Base-by-base conservation (phyloP, 2,888 invertebrate species). In the Thysanoteuthis rhombus region DNA sequence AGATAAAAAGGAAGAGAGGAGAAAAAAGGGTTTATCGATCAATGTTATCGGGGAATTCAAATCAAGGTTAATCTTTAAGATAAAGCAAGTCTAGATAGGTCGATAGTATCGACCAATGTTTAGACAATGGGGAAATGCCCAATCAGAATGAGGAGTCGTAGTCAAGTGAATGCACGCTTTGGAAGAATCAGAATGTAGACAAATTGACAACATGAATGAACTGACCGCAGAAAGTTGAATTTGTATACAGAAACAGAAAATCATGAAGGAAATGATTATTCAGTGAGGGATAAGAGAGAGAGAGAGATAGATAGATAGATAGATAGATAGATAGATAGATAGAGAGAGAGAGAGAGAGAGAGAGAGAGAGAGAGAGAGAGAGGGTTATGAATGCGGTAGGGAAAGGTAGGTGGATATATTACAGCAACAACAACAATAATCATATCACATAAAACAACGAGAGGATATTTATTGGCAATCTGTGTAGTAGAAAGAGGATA, bases 11-110 rank as follows among this genome's bases (percentile, higher is more conserved):
- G 12, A 75, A 19, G 36, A 10, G 8, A 10, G 75, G 12, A n/a
- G 36, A 75, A 75, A 75, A 75, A n/a, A 36, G n/a, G n/a, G 75
- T 25, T 75, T 75, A 75, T 75, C 75, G 75, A n/a, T 75, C 36
- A n/a, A 75, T n/a, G n/a, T 75, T 75, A 75, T 36, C 75, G 75
- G n/a, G 36, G 75, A 75, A n/a, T 75, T 75, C 75, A 75, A 75
- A 75, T 75, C 75, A 75, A 75, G 75, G 75, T 75, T 75, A 75
- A 75, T 75, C 75, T 75, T n/a, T n/a, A 75, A 75, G n/a, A 75
- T 75, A 75, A 75, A 75, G n/a, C 16, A n/a, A n/a, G 75, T 75
- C 75, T 75, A 16, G 75, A 12, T 75, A n/a, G 75, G 75, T n/a
- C 36, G 36, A n/a, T 75, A n/a, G n/a, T 75, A 75, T 75, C 36